These are phyloP conservation scores for Meiosimyza decipiens DNA, from an alignment of 2,888 invertebrate genomes.

Conservation along the genomic window DNA sequence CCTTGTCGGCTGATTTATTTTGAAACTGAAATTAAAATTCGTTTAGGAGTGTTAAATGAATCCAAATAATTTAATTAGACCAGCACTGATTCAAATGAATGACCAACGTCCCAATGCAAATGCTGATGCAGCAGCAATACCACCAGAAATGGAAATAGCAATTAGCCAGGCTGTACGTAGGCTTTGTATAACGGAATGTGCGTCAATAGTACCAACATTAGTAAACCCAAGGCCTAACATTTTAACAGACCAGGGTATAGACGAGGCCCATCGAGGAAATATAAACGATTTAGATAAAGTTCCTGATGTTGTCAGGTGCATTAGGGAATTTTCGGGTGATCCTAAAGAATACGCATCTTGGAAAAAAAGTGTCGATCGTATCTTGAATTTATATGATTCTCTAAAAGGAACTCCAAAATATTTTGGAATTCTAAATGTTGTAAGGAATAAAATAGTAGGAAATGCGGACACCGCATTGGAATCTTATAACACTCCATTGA, in stretches of 20 bases:
- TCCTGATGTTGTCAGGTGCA: constrained; percentile 25
- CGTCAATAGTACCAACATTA: constrained; percentile 13
- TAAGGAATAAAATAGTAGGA: constrained; percentile 34
- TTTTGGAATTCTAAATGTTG: constrained; percentile 33
- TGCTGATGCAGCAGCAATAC: neutral
- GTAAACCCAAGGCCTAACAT: constrained; percentile 7
- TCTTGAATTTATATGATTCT: constrained; percentile 34
- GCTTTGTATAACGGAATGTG: constrained; percentile 3
- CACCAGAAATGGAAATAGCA: constrained; percentile 20
- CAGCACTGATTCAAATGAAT: constrained; percentile 9
- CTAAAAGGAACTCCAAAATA: constrained; percentile 30
- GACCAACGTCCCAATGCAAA: neutral
- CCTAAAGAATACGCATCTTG: constrained; percentile 37
- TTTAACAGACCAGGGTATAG: constrained; percentile 27
- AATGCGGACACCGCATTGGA: constrained; percentile 27
- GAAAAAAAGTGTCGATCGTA: constrained; percentile 30
- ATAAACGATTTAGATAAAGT: constrained; percentile 30
- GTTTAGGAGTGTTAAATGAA: no score
- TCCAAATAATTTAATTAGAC: constrained; percentile 21
- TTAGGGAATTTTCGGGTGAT: constrained; percentile 37
- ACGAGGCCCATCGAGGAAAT: constrained; percentile 27
- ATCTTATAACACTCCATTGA: no score
- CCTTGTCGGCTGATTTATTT: no score
- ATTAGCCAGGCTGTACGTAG: constrained; percentile 22
- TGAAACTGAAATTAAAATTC: no score